Conservation (phyloP, 2,797 vertebrate genomes). For the Nannoperca australis region DNA sequence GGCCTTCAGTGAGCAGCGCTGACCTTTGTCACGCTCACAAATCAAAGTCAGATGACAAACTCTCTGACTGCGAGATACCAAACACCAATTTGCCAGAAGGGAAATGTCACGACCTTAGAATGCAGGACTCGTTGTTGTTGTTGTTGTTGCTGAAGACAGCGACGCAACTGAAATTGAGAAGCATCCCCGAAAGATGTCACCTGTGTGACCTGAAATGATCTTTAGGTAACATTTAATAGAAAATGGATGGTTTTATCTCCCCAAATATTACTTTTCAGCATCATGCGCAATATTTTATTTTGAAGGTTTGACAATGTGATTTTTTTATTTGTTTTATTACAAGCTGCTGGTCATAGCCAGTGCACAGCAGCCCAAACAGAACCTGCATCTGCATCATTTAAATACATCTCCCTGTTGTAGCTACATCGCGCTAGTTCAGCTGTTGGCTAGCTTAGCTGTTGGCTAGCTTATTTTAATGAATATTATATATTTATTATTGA, state of each 20-base stretch:
- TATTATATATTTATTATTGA: too few species aligned
- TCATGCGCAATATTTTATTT: not conserved
- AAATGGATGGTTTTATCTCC: too few species aligned
- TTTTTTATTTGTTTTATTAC: not conserved
- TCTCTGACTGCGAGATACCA: not conserved
- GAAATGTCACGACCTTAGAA: conserved; percentile 42
- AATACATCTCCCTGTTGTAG: not conserved
- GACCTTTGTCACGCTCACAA: conserved; percentile 21
- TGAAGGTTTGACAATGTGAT: not conserved
- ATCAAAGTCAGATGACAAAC: conserved; percentile 13
- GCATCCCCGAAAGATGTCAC: not conserved
- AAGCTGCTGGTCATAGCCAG: not conserved
- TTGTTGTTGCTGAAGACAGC: conserved; percentile 1
- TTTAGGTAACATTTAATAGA: too few species aligned
- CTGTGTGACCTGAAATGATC: not conserved
- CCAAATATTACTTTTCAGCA: too few species aligned
- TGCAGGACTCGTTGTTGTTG: conserved; percentile 44
- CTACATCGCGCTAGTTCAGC: not conserved
- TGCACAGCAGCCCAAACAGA: too few species aligned
- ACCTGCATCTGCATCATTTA: too few species aligned
- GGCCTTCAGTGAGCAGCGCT: not conserved
- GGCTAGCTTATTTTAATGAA: too few species aligned
- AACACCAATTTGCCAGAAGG: conserved; percentile 14
- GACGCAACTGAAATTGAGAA: conserved; percentile 17
- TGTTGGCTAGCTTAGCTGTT: too few species aligned